phyloP scores from a whole-genome alignment of 2,888 invertebrate genomes.

The Tricholauxania praeusta region DNA sequence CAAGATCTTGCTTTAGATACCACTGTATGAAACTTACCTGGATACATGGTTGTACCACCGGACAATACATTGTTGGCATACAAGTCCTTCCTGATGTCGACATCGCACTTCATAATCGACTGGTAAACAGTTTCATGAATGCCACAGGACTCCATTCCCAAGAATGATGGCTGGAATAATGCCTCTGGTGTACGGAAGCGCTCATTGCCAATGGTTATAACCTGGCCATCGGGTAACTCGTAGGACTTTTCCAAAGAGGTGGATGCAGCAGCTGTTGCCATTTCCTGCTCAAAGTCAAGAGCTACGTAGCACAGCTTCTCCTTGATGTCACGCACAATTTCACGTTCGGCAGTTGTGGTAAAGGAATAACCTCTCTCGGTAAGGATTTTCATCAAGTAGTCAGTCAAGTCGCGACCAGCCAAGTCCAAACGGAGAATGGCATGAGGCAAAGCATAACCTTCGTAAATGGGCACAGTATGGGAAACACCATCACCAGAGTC shows the following conservation, averaged over 20 bases:
- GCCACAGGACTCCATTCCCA: conserved; percentile 86
- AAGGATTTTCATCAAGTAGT: conserved; percentile 94
- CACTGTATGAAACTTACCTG: conserved; percentile 69
- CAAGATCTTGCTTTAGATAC: background rate
- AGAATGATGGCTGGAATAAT: conserved; percentile 93
- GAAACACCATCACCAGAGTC: conserved; percentile 97
- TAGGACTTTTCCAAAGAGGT: conserved; percentile 95
- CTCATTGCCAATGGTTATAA: conserved; percentile 93
- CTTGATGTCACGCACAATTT: conserved; percentile 96
- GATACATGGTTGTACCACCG: conserved; percentile 90
- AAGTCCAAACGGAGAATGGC: conserved; percentile 93
- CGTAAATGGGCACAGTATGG: conserved; percentile 96
- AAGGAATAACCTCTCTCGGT: conserved; percentile 92
- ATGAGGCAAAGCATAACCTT: conserved; percentile 93
- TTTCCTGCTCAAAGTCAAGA: conserved; percentile 92
- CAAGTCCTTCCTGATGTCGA: conserved; percentile 93
- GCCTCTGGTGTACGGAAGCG: conserved; percentile 96
- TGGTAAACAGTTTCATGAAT: conserved; percentile 96
- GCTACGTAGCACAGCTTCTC: conserved; percentile 94
- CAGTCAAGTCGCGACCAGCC: conserved; percentile 93
- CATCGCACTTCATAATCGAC: conserved; percentile 98
- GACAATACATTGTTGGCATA: conserved; percentile 94
- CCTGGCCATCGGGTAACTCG: conserved; percentile 93
- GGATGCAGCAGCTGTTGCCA: conserved; percentile 93
- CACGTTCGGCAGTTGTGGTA: conserved; percentile 92